Conservation (phyloP, 2,797 vertebrate species). For the Ctenopoma multispine region DNA sequence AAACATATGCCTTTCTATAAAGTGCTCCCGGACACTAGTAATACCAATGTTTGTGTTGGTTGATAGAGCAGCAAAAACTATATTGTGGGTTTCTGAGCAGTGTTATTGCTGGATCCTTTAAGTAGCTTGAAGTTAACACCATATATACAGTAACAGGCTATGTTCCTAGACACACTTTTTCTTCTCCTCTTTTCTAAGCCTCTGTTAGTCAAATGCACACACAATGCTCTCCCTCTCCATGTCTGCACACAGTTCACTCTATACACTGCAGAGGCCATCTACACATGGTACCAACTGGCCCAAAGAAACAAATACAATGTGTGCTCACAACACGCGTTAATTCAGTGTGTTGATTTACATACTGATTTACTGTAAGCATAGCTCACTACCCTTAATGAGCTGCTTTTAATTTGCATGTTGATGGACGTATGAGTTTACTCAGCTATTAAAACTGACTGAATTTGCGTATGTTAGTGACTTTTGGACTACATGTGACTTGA, state of each 20-base stretch:
- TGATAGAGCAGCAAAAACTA: slow-evolving; percentile 29
- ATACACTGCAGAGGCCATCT: slow-evolving; percentile 5
- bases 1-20: slow-evolving; percentile 9
- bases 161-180: slow-evolving; percentile 14
- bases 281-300: neutral
- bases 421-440: slow-evolving; percentile 55
- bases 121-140: slow-evolving; percentile 64
- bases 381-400: slow-evolving; percentile 62
- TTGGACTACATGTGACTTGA: slow-evolving; percentile 26
- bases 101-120: slow-evolving; percentile 53
- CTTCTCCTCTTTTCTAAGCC: slow-evolving; percentile 10
- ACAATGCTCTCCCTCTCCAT: neutral
- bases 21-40: slow-evolving; percentile 27
- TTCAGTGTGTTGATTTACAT: slow-evolving; percentile 56
- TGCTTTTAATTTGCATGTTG: slow-evolving; percentile 63
- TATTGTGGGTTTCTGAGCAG: slow-evolving; percentile 33
- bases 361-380: slow-evolving; percentile 40
- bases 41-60: slow-evolving; percentile 50
- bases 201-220: neutral
- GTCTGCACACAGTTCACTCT: neutral
- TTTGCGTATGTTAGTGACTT: slow-evolving; percentile 48
- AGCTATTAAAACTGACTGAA: slow-evolving; percentile 50
- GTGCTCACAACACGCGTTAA: slow-evolving; percentile 28
- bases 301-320: slow-evolving; percentile 9
- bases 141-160: slow-evolving; percentile 46